Evolutionary conservation across 2,797 vertebrate genomes (phyloP), one percentile per base, ranked within the genome.

Genomic region (Lagocephalus sceleratus): DNA sequence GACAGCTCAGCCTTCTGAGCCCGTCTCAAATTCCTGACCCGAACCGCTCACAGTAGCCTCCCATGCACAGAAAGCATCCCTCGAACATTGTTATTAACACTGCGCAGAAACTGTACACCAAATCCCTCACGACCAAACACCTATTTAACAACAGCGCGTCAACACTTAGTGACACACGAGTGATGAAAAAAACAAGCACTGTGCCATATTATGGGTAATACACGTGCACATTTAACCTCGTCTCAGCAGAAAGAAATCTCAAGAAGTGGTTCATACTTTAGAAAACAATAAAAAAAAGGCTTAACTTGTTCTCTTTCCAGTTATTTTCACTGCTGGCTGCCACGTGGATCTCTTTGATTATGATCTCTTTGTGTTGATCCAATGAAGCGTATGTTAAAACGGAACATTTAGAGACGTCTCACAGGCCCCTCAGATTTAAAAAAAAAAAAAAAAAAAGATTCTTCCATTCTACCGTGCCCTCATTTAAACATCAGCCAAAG

Each of bases 11-110:
- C 38, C 57, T 62, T 57, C 60, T 57, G 32, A 25, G 15, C 29
- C 52, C 47, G 44, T 66, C 60, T 71, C 73, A 63, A 61, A 85
- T 80, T 81, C 68, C 51, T 75, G 60, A 69, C 65, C 56, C 54
- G 58, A 50, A 56, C 56, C 41, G 54, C 51, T 51, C 12, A 41
- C 60, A 65, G 59, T 25, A 51, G 52, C 60, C 59, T 59, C 62
- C 68, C 41, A 58, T 47, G 64, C 25, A 66, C 66, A 71, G 57
- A 47, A 50, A 51, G 52, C 63, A 65, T 71, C 67, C n/a, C 63
- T 57, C 47, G 16, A 48, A 71, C 75, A 49, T 59, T 47, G 19
- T 41, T 63, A 71, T 82, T 77, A 71, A 68, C 60, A 55, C 47
- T 9, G n/a, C 46, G 3, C 5, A 8, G 42, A 44, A 38, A 64